Evolutionary conservation across 2,113 vertebrate genomes (phyloP).

Genomic region (Chauna torquata): DNA sequence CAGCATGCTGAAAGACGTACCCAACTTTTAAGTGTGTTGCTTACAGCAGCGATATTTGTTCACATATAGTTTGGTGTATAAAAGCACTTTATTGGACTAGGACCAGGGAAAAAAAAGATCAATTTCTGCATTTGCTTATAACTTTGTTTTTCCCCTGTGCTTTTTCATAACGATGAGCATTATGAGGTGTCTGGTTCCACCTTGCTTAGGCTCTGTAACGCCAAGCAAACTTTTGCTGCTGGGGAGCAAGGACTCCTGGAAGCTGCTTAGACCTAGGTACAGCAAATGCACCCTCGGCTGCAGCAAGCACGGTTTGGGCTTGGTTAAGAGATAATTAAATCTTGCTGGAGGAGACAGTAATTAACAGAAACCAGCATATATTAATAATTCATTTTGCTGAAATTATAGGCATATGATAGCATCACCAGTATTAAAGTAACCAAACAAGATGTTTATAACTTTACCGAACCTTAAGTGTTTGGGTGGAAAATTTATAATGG

Average conservation of each 20-base stretch:
- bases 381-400: neutral
- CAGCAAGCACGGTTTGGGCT: neutral
- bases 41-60: neutral
- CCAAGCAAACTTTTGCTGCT: neutral
- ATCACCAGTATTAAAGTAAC: neutral
- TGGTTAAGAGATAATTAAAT: neutral
- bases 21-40: neutral
- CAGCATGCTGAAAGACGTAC: neutral
- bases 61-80: neutral
- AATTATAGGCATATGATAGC: neutral
- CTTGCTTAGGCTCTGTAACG: neutral
- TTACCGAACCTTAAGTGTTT: neutral
- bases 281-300: neutral
- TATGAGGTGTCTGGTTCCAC: neutral
- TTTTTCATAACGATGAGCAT: neutral
- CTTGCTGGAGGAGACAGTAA: neutral
- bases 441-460: neutral
- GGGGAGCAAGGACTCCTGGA: neutral
- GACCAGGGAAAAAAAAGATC: neutral
- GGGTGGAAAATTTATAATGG: neutral
- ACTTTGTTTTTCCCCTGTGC: neutral
- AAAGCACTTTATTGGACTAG: neutral
- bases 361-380: neutral
- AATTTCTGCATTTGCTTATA: neutral
- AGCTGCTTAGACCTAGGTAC: neutral